Evolutionary conservation across 2,888 invertebrate species (phyloP).

Genomic region (Brassicogethes aeneus): DNA sequence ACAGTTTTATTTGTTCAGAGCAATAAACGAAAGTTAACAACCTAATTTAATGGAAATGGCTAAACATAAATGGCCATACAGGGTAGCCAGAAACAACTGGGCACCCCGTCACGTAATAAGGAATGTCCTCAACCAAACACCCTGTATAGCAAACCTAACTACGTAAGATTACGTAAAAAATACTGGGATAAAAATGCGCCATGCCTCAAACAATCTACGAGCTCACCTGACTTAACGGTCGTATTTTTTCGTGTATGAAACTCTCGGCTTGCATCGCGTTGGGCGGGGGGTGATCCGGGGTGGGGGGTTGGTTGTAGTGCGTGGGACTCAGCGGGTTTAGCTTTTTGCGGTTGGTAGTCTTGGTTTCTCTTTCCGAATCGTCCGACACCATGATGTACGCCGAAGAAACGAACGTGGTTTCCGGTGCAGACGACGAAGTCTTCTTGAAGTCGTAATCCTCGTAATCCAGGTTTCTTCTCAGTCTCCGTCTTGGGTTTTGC

Average conservation of each 20-base stretch:
- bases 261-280: constrained; percentile 81
- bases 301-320: constrained; percentile 85
- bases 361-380: constrained; percentile 43
- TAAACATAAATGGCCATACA: too few relatives aligned
- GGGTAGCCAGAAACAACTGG: too few relatives aligned
- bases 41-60: too few relatives aligned
- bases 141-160: too few relatives aligned
- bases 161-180: too few relatives aligned
- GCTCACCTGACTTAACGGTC: constrained; percentile 84
- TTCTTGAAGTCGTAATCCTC: constrained; percentile 52
- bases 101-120: too few relatives aligned
- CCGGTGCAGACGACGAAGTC: constrained; percentile 35
- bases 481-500: constrained; percentile 63
- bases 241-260: constrained; percentile 82
- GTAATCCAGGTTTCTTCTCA: constrained; percentile 53
- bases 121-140: too few relatives aligned
- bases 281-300: constrained; percentile 91
- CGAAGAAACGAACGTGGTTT: constrained; percentile 45
- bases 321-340: constrained; percentile 72
- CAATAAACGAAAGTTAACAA: too few relatives aligned
- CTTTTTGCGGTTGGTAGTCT: constrained; percentile 15
- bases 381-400: constrained; percentile 45
- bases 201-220: constrained; percentile 23
- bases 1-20: too few relatives aligned
- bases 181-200: background rate